These are phyloP conservation scores for Troides aeacus DNA, from an alignment of 2,888 invertebrate genomes.

Conservation along the genomic window DNA sequence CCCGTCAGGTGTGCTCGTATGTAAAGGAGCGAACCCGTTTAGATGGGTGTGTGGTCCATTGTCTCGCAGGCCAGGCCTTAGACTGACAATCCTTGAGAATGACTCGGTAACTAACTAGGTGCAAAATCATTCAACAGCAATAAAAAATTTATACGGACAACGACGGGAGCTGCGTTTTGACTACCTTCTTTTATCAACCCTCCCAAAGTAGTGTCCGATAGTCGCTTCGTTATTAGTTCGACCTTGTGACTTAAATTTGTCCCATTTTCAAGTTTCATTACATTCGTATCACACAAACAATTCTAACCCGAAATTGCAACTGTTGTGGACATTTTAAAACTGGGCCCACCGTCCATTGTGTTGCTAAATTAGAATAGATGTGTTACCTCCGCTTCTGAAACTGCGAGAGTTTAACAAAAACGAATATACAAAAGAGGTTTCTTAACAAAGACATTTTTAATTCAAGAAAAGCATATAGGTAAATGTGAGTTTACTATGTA, in stretches of 20 bases:
- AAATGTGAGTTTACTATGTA: not conserved
- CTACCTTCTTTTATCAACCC: too few relatives aligned
- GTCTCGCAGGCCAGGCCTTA: too few relatives aligned
- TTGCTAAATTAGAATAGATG: slow-evolving; percentile 23
- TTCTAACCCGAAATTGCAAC: slow-evolving; percentile 21
- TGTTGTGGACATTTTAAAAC: slow-evolving; percentile 20
- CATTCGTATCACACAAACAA: slow-evolving; percentile 4
- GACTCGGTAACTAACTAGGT: too few relatives aligned
- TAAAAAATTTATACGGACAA: too few relatives aligned
- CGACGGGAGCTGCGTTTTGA: too few relatives aligned
- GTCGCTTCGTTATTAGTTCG: too few relatives aligned
- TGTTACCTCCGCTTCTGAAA: slow-evolving; percentile 15
- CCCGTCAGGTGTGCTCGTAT: too few relatives aligned
- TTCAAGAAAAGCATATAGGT: not conserved
- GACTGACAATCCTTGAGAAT: too few relatives aligned
- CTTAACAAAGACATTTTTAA: not conserved
- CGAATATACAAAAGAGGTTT: slow-evolving; percentile 1
- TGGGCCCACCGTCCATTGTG: slow-evolving; percentile 25
- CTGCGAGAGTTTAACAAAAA: slow-evolving; percentile 3
- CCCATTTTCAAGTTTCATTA: not conserved
- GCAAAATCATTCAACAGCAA: too few relatives aligned
- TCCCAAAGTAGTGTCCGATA: not conserved
- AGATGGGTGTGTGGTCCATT: too few relatives aligned
- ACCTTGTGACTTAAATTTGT: not conserved
- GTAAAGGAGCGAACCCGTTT: too few relatives aligned